Percentiles rank a stretch among this genome's conserved stretches.
Conservation (phyloP, 2,797 vertebrate genomes). For the Sternarchorhynchus goeldii region DNA sequence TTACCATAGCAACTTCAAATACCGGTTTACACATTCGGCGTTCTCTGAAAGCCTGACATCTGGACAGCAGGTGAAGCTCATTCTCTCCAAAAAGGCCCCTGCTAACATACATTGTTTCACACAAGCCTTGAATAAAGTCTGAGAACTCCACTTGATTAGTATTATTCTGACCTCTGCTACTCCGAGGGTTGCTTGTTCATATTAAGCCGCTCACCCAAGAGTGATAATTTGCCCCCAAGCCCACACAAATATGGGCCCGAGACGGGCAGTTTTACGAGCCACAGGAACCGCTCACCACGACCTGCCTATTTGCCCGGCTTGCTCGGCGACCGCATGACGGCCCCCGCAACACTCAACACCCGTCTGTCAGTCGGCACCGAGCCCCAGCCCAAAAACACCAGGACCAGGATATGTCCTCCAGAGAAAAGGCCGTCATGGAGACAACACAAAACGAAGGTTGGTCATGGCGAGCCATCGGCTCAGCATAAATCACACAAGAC, state of each 20-base stretch:
- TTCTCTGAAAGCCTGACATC: slow-evolving; percentile 17
- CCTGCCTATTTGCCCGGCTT: slow-evolving; percentile 30
- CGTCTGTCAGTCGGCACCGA: slow-evolving; percentile 21
- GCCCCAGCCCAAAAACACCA: slow-evolving; percentile 49
- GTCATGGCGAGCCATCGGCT: slow-evolving; percentile 1
- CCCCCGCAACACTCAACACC: slow-evolving; percentile 12
- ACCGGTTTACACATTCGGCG: neutral
- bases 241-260: slow-evolving; percentile 37
- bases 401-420: neutral
- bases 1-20: neutral
- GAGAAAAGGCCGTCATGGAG: no score
- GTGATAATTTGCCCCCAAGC: slow-evolving; percentile 23
- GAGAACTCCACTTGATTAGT: slow-evolving; percentile 45
- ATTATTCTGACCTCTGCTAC: slow-evolving; percentile 53
- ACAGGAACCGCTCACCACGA: slow-evolving; percentile 17
- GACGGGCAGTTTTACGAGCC: slow-evolving; percentile 46
- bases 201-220: slow-evolving; percentile 44
- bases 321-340: slow-evolving; percentile 35
- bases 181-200: slow-evolving; percentile 42
- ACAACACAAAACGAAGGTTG: no score
- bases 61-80: slow-evolving; percentile 9
- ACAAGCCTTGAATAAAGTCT: slow-evolving; percentile 42
- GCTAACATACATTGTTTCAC: slow-evolving; percentile 42
- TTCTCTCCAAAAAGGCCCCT: slow-evolving; percentile 5
- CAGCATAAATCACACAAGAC: slow-evolving; percentile 24